Evolutionary conservation across 2,888 invertebrate genomes (phyloP), one percentile per base, ranked within the genome.

Genomic region (Ypsolopha sequella): DNA sequence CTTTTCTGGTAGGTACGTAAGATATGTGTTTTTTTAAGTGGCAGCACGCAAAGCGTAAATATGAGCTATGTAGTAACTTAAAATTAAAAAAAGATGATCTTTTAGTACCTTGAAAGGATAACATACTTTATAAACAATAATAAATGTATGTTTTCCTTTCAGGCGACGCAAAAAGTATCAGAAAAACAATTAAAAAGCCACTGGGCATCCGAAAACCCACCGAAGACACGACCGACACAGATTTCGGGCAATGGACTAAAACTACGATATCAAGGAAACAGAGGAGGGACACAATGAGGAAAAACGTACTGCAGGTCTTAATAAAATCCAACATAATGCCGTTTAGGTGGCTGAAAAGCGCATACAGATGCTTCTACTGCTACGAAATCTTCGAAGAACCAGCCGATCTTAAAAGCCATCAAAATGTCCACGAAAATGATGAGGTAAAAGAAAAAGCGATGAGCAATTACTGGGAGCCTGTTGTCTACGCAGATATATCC

Each of bases 371-470:
- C 53, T 86, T 86, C 51, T 86, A 86, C 56, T 86, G 85, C 58
- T 86, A 86, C 59, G 80, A 85, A 9, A 85, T 86, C 24, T 85
- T 81, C 49, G 78, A 82, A 65, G 84, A 86, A 43, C 69, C 73
- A 0, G 65, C 73, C 0, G 80, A 80, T 0, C 56, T 86, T 11
- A 80, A 82, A 51, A 65, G 53, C 6, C 85, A 86, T 49, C 85
- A 86, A 47, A 52, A 58, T 1, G 49, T 52, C 0, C 85, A 86
- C 41, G 51, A 60, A 0, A 75, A 72, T 0, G 72, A 80, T 14
- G 66, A 69, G 1, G 58, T 76, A 1, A 82, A 79, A 54, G 66
- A 68, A 6, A 73, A 78, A 55, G 70, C 80, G 0, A 79, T 86
- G 79, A 76, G 65, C 47, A 85, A 84, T 51, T 86, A 78, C 52